Conservation (phyloP, 2,797 vertebrate species). For the Chelidonichthys spinosus region DNA sequence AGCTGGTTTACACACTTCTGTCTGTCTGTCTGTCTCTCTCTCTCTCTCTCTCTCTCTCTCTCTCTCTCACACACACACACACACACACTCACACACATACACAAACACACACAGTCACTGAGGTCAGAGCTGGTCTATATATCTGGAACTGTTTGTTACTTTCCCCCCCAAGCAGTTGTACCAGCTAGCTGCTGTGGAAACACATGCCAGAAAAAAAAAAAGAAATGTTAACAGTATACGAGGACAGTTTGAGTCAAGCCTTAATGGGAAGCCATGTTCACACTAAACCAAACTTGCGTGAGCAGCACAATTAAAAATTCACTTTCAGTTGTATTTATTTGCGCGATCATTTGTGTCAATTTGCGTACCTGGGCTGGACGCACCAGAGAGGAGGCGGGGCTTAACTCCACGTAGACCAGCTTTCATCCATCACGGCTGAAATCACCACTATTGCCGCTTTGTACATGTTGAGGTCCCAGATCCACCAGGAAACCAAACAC, state of each 20-base stretch:
- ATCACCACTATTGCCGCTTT: too few species aligned
- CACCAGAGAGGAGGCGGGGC: too few species aligned
- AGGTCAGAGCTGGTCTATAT: constrained; percentile 36
- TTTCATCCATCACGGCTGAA: too few species aligned
- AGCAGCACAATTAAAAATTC: too few species aligned
- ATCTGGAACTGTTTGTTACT: constrained; percentile 35
- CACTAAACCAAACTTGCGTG: too few species aligned
- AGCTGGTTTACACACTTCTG: constrained; percentile 24
- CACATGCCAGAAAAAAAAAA: constrained; percentile 23
- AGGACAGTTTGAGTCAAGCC: constrained; percentile 6
- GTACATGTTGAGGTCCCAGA: too few species aligned
- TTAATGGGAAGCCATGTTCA: not conserved
- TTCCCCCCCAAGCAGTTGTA: constrained; percentile 15
- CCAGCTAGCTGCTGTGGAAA: constrained; percentile 44
- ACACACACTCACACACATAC: constrained; percentile 23
- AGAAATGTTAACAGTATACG: not conserved
- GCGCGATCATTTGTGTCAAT: too few species aligned
- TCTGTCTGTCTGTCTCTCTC: not conserved
- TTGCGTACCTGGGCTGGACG: too few species aligned
- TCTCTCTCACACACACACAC: constrained; percentile 5
- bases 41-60: not conserved
- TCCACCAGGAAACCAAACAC: too few species aligned
- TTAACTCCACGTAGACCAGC: too few species aligned
- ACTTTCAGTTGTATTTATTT: too few species aligned
- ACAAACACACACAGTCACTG: constrained; percentile 23